Conservation (phyloP, 2,113 vertebrate species). For the Tragelaphus strepsiceros region DNA sequence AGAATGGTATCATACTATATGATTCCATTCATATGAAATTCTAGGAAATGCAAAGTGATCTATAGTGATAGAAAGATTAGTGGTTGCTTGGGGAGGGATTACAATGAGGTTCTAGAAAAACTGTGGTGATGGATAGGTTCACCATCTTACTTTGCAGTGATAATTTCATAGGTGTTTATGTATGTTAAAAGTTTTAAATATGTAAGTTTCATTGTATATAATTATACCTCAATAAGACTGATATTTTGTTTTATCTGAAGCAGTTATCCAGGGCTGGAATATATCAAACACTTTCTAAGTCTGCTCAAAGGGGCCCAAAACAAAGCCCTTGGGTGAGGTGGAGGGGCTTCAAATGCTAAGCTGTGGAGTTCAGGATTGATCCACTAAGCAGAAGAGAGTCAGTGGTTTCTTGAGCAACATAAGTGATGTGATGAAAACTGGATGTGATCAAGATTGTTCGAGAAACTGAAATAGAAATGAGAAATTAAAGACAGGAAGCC, state of each 20-base stretch:
- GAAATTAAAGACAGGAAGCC: background rate
- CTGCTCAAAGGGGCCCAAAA: background rate
- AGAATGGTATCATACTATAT: background rate
- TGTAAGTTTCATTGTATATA: background rate
- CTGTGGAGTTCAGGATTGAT: background rate
- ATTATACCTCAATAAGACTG: background rate
- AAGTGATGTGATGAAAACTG: background rate
- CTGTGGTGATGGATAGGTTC: background rate
- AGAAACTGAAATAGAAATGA: background rate
- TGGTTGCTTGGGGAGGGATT: background rate
- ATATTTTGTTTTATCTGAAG: background rate
- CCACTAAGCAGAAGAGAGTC: background rate
- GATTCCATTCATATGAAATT: conserved; percentile 23
- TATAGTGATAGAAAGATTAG: background rate
- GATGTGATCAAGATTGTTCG: background rate
- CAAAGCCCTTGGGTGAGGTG: background rate
- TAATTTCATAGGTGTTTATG: background rate
- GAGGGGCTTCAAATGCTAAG: background rate
- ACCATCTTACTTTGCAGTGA: background rate
- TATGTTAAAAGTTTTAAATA: conserved; percentile 16
- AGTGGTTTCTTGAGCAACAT: background rate
- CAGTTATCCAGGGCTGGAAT: background rate
- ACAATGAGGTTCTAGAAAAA: background rate
- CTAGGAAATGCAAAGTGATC: background rate
- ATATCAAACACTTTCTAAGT: background rate